Base-by-base conservation (phyloP, 2,113 vertebrate genomes). In the Corythoichthys haematopterus region DNA sequence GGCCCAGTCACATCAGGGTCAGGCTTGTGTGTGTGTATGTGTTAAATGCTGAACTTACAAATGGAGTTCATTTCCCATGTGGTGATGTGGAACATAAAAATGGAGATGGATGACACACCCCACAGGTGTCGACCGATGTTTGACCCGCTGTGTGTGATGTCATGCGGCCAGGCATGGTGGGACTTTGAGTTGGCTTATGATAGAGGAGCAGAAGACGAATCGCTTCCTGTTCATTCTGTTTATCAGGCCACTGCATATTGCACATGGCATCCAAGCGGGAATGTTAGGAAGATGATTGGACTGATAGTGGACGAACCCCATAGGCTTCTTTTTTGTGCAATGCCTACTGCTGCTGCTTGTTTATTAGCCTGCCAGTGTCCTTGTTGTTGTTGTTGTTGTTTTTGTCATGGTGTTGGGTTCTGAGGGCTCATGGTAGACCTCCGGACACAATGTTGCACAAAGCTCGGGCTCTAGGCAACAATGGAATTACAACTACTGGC, bases 191-290 rank as follows among this genome's bases (percentile, higher is more conserved):
- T 51, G 68, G 46, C 36, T 20, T 6, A 1, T 33, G 35, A 12
- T 2, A 37, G 40, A 9, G 35, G 28, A 11, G 40, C 11, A 28
- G 9, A 35, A 65, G 33, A 28, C 10, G n/a, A n/a, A 43, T 46
- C 3, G 33, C 9, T 69, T 47, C 38, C 37, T 11, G 74, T 61
- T 67, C 40, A 63, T 58, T 40, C 40, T 52, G 48, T 78, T 81
- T 83, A 83, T 87, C 85, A 6, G 60, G 52, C 13, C 28, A 75
- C 80, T 72, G 76, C 80, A 83, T 82, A 81, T 84, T 77, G 76
- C 74, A 65, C 48, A 33, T 4, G 12, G 64, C 71, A 64, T 8
- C 16, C 16, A 12, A 38, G 58, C 58, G 9, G 58, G 58, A 61
- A 60, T 12, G 38, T 61, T 60, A 13, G n/a, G 16, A 2, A 40